These are phyloP conservation scores for Glandiceps talaboti DNA, from an alignment of 53 echinoderm and acorn worm genomes.

Conservation along the genomic window DNA sequence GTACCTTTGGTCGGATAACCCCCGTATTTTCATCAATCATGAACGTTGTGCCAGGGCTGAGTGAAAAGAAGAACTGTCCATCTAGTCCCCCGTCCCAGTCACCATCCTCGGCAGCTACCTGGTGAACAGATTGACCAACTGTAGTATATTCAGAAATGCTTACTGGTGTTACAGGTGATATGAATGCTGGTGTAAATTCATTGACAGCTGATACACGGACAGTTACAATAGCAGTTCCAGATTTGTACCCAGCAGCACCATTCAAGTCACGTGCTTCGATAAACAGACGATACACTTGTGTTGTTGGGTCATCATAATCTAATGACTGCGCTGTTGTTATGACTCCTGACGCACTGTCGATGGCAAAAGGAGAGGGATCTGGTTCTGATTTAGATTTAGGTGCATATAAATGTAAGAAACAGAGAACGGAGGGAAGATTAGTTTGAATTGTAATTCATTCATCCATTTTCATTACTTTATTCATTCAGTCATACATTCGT, in stretches of 20 bases:
- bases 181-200: background rate
- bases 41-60: slow-evolving; percentile 9
- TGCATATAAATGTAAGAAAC: too few species aligned
- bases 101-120: background rate
- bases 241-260: background rate
- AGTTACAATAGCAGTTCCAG: background rate
- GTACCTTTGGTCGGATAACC: slow-evolving; percentile 43
- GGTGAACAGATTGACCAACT: background rate
- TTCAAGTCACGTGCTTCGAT: background rate
- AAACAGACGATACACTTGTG: background rate
- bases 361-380: background rate
- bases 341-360: background rate
- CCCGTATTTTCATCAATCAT: slow-evolving; percentile 47
- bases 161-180: background rate
- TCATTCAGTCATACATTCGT: too few species aligned
- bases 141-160: background rate
- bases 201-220: background rate
- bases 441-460: too few species aligned
- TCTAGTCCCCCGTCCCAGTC: background rate
- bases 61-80: background rate
- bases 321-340: background rate
- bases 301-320: background rate
- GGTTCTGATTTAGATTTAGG: too few species aligned
- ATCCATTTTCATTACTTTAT: too few species aligned
- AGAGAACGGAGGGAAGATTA: too few species aligned